Conservation (phyloP, 1,140 invertebrate genomes). For the Drosophila nasuta region DNA sequence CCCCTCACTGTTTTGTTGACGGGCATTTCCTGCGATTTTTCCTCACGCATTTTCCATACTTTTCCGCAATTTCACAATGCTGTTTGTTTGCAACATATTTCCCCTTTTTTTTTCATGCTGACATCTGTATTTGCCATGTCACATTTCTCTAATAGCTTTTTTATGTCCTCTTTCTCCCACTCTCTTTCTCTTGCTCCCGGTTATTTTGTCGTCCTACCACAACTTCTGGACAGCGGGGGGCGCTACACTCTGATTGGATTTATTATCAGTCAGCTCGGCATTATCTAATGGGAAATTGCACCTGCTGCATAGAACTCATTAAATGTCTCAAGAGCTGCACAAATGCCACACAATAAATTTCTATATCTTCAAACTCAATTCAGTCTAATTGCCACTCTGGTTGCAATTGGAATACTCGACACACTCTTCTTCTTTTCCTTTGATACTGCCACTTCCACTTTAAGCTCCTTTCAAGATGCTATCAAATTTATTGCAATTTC, state of each 20-base stretch:
- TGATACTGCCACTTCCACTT: background rate
- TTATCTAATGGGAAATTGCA: constrained; percentile 33
- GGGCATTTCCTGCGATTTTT: constrained; percentile 49
- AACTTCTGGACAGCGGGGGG: constrained; percentile 26
- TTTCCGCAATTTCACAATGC: constrained; percentile 39
- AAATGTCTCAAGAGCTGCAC: constrained; percentile 14
- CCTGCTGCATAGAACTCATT: constrained; percentile 13
- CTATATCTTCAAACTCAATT: background rate
- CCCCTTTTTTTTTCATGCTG: constrained; percentile 21
- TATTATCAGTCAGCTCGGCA: constrained; percentile 23
- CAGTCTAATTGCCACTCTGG: constrained; percentile 15
- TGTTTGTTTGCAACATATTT: constrained; percentile 57
- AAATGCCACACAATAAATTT: constrained; percentile 4
- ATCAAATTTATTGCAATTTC: constrained; percentile 21
- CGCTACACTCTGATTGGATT: constrained; percentile 3
- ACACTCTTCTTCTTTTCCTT: background rate
- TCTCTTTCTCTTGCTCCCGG: background rate
- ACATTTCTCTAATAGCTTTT: constrained; percentile 65
- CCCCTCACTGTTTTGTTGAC: constrained; percentile 22
- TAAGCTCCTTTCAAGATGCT: background rate
- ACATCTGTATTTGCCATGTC: constrained; percentile 27
- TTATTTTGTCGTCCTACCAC: constrained; percentile 59
- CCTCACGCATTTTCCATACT: constrained; percentile 60
- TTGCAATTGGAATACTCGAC: constrained; percentile 16
- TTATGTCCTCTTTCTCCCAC: constrained; percentile 58